Evolutionary conservation across 1,140 invertebrate genomes (phyloP), one percentile per base, ranked within the genome.

Genomic region (Drosophila dunni): DNA sequence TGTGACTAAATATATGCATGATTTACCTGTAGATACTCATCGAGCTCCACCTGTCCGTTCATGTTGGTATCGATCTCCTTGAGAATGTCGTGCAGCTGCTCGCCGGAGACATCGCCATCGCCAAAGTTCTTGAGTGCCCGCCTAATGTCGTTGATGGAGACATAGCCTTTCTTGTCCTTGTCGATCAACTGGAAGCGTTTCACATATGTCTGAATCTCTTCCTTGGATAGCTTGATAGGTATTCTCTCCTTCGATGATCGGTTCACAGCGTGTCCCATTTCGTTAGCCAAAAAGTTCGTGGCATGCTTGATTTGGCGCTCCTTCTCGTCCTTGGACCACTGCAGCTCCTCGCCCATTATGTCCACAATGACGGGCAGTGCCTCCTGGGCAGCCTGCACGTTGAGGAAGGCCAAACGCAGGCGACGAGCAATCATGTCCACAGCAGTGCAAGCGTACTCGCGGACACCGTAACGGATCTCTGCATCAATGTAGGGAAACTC

Each of bases 401-500:
- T 99, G 54, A 99, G 94, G 93, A 99, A 99, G 7, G 98, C 97
- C 29, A 99, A 94, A 51, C 99, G 94, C 15, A 99, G 94, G 29
- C 99, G 94, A 51, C 98, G 94, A 3, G 98, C 98, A 74, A 99
- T 97, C 94, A 99, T 97, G 92, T 99, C 99, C 24, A 99, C 95
- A 0, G 98, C 98, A 0, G 97, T 97, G 92, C 97, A 97, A 7
- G 99, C 99, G 92, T 99, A 99, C 93, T 99, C 99, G 38, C 96
- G 94, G 33, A 97, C 95, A 20, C 98, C 98, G 92, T 99, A 99
- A 62, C 95, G 94, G 48, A 99, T 97, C 94, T 99, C 98, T 13
- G 98, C 98, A 92, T 99, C 99, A 84, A 99, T 98, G 91, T 99
- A 99, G 0, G 99, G 98, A 92, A 99, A 99, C 93, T 99, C 98